phyloP scores from a whole-genome alignment of 2,113 vertebrate genomes.

The Accipiter virgatus region DNA sequence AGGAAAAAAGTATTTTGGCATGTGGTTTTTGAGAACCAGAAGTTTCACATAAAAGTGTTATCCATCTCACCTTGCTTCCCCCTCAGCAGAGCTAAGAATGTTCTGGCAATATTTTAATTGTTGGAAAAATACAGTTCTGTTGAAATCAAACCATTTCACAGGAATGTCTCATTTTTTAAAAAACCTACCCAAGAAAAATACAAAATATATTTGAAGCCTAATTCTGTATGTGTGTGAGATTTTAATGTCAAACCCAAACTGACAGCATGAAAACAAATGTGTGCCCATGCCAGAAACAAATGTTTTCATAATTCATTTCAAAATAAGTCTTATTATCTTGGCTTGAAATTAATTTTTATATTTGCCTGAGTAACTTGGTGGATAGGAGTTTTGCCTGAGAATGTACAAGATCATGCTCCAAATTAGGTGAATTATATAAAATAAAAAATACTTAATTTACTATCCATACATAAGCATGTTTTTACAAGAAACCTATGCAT shows the following conservation, averaged over 20 bases:
- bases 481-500: neutral
- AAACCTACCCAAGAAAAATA: neutral
- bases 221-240: constrained; percentile 17
- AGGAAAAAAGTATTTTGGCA: neutral
- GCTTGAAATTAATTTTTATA: constrained; percentile 6
- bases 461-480: neutral
- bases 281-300: constrained; percentile 41
- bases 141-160: constrained; percentile 34
- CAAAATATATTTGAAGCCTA: constrained; percentile 23
- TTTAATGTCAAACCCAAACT: constrained; percentile 46
- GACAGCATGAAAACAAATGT: constrained; percentile 55
- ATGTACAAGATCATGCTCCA: neutral
- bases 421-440: neutral
- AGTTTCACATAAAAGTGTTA: neutral
- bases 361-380: neutral
- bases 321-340: constrained; percentile 21
- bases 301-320: neutral
- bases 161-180: neutral
- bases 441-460: neutral
- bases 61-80: constrained; percentile 29
- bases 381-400: neutral
- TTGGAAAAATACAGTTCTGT: constrained; percentile 27
- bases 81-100: neutral
- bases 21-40: neutral
- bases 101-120: constrained; percentile 37